Conservation (phyloP, 1,140 invertebrate genomes). For the Plodia interpunctella region DNA sequence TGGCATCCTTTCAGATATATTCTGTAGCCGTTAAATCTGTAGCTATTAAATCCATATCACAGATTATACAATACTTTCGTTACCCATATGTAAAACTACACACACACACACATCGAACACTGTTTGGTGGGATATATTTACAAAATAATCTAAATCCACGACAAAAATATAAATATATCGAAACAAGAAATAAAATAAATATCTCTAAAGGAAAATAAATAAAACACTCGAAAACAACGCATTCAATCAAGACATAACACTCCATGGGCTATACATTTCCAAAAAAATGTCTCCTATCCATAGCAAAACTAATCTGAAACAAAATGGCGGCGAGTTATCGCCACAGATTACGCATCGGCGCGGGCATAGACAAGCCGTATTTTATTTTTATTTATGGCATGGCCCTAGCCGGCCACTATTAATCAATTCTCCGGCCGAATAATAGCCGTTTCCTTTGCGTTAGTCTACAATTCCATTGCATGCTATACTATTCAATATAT, state of each 20-base stretch:
- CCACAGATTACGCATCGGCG: constrained; percentile 2
- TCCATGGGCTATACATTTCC: neutral
- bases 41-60: no score
- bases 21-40: no score
- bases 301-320: constrained; percentile 2
- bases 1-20: no score
- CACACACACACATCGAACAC: no score
- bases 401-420: constrained; percentile 4
- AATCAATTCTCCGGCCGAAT: constrained; percentile 12
- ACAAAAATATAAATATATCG: no score
- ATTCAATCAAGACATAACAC: neutral
- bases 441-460: constrained; percentile 8
- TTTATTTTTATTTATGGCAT: constrained; percentile 13
- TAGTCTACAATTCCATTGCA: neutral
- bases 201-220: neutral
- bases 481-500: neutral
- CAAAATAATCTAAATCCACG: no score
- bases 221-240: neutral
- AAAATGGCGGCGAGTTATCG: constrained; percentile 5
- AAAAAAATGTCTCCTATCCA: constrained; percentile 2
- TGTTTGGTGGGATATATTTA: no score
- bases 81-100: no score
- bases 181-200: no score
- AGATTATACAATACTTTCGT: no score
- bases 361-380: constrained; percentile 9